These are phyloP conservation scores for Drosophila orena DNA, from an alignment of 1,140 invertebrate species.

Conservation along the genomic window DNA sequence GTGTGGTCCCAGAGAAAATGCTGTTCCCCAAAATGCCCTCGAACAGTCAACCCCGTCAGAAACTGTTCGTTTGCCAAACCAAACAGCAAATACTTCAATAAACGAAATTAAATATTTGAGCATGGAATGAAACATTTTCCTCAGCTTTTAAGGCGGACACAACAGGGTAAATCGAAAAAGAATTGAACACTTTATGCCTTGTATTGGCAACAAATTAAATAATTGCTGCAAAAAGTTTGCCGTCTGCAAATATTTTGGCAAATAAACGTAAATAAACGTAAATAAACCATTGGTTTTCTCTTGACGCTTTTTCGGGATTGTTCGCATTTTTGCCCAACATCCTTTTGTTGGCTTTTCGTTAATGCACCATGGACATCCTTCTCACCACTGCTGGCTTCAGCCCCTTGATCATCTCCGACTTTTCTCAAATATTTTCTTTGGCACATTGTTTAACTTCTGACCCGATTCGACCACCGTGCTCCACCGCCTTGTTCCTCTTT, in stretches of 20 bases:
- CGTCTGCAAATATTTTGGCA: constrained; percentile 31
- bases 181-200: constrained; percentile 44
- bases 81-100: constrained; percentile 76
- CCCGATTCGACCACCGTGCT: constrained; percentile 16
- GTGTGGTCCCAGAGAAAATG: constrained; percentile 25
- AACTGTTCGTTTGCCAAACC: constrained; percentile 58
- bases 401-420: neutral
- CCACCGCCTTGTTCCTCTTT: constrained; percentile 17
- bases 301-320: constrained; percentile 6
- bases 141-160: neutral
- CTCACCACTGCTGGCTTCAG: neutral
- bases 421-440: constrained; percentile 20
- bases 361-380: neutral
- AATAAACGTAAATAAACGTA: constrained; percentile 14
- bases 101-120: constrained; percentile 80
- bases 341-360: constrained; percentile 2
- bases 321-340: constrained; percentile 11
- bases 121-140: constrained; percentile 59
- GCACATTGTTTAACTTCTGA: constrained; percentile 50
- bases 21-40: constrained; percentile 1
- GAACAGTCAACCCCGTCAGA: constrained; percentile 7
- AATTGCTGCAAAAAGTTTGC: constrained; percentile 41
- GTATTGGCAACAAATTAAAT: constrained; percentile 63
- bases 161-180: constrained; percentile 16
- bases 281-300: constrained; percentile 12